Evolutionary conservation across 2,797 vertebrate genomes (phyloP).

Genomic region (Atherinosoma microstoma): DNA sequence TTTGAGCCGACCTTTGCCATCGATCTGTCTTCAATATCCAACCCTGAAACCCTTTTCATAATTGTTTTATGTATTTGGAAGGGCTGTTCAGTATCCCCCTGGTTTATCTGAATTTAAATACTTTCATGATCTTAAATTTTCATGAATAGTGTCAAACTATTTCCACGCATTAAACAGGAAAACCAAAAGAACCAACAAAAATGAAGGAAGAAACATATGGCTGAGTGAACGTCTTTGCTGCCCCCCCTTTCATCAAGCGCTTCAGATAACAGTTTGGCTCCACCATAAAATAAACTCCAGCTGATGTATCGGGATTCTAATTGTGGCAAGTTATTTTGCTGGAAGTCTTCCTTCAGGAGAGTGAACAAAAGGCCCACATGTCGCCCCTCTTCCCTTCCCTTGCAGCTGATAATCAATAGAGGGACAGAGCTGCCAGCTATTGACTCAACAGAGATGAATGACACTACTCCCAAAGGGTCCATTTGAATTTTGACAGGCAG

Average conservation of each 20-base stretch:
- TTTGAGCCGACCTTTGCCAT: constrained; percentile 54
- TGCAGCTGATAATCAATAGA: constrained; percentile 80
- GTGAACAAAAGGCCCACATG: constrained; percentile 74
- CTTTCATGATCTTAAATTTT: background rate
- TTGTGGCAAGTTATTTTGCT: constrained; percentile 71
- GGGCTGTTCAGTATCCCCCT: constrained; percentile 1
- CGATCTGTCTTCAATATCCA: constrained; percentile 65
- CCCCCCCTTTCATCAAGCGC: no score
- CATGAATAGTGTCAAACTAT: background rate
- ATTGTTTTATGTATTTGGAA: constrained; percentile 33
- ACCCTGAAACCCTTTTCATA: constrained; percentile 37
- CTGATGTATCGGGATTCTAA: constrained; percentile 81
- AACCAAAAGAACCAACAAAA: constrained; percentile 30
- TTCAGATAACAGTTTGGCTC: constrained; percentile 53
- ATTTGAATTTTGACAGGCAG: constrained; percentile 78
- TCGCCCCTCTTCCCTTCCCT: constrained; percentile 64
- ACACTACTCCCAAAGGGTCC: constrained; percentile 74
- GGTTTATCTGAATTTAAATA: background rate
- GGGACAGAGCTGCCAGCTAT: constrained; percentile 76
- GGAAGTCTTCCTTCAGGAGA: constrained; percentile 62
- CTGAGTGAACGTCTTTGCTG: constrained; percentile 5
- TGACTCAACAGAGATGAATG: constrained; percentile 80
- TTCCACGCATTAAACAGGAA: background rate
- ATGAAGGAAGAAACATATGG: constrained; percentile 25
- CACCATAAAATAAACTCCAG: constrained; percentile 69